Base-by-base conservation (phyloP, 2,113 vertebrate genomes). In the Daphoenositta chrysoptera region DNA sequence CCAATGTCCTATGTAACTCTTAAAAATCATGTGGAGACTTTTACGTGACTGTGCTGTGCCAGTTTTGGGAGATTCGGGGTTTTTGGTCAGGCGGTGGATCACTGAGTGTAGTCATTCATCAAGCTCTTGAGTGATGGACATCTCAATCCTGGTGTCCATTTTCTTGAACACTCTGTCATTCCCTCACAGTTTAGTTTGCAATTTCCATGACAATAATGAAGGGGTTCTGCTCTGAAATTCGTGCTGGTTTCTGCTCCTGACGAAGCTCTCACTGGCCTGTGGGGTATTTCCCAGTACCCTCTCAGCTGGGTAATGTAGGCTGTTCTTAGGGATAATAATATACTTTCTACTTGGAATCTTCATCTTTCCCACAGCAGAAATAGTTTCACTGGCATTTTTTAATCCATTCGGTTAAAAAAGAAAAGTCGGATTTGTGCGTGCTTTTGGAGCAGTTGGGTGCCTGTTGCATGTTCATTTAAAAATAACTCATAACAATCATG, bases 301-400 rank as follows among this genome's bases (percentile, higher is more conserved):
- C 76, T 96, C 69, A 51, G 53, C 88, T 73, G 83, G 11, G 66
- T 70, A 78, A 40, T 2, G 0, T 1, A 81, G 80, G 68, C 95
- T 96, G 92, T 57, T 96, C 95, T 94, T 96, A 89, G 86, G 83
- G 88, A 94, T 96, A 97, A 96, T 96, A 78, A 96, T 79, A 95
- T 71, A 81, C 83, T 96, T 78, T 72, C 48, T 51, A 72, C 90
- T 96, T 88, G 80, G 90, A 84, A 30, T 76, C 92, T 1, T 13
- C 48, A 37, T 93, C 92, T 90, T 95, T 97, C 90, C 94, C 96
- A 89, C 92, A 96, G 72, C 93, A 94, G 76, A 56, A 95, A 42
- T 83, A 68, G 75, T 90, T 96, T 53, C 69, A 13, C 69, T 96
- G 94, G 83, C 45, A 5, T 88, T 93, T 96, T 95, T 91, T 37